These are phyloP conservation scores for Columbina picui DNA, from an alignment of 2,113 vertebrate species.

Conservation along the genomic window DNA sequence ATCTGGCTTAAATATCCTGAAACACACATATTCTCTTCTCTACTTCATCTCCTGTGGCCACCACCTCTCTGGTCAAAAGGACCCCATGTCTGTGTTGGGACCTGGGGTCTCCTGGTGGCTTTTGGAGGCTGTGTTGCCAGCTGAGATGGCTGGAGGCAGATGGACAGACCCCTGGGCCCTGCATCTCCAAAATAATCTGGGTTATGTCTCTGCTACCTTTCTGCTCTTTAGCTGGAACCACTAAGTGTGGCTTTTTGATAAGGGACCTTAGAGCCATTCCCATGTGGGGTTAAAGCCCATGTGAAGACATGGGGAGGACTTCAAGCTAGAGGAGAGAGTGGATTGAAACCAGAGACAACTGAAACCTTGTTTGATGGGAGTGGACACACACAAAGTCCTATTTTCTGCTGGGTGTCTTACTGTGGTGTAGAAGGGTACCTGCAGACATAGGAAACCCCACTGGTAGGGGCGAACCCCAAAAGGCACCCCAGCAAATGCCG, in stretches of 20 bases:
- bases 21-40: neutral
- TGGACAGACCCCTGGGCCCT: too few relatives aligned
- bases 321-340: fast-evolving
- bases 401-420: neutral
- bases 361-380: neutral
- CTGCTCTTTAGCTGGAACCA: neutral
- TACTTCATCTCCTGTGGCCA: neutral
- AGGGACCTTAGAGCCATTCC: neutral
- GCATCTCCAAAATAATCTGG: neutral
- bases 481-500: neutral
- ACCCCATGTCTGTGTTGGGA: neutral
- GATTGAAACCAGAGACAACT: neutral
- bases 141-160: neutral
- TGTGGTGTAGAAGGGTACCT: neutral
- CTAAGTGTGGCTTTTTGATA: neutral
- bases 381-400: fast-evolving
- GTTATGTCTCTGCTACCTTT: neutral
- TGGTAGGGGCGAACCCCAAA: neutral
- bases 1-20: neutral
- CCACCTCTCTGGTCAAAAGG: neutral
- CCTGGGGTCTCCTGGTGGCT: neutral
- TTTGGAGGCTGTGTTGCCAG: neutral
- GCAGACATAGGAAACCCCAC: neutral
- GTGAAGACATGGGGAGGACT: neutral
- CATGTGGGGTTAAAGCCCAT: fast-evolving